Evolutionary conservation across 2,113 vertebrate species (phyloP).

Genomic region (Xerus inauris): DNA sequence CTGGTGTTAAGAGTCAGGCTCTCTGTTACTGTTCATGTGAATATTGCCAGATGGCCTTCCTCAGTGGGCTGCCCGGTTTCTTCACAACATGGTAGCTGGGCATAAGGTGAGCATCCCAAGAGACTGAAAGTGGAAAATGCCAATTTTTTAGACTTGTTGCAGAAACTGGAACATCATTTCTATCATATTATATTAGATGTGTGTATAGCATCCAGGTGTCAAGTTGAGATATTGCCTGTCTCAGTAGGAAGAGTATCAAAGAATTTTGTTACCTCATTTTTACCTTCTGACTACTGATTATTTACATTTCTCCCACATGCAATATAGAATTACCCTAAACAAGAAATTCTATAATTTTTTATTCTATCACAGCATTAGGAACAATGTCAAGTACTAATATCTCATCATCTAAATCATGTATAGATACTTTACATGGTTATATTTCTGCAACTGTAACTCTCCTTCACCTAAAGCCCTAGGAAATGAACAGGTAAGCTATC

Average conservation of each 20-base stretch:
- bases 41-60: background rate
- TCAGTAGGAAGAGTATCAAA: background rate
- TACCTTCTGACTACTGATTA: background rate
- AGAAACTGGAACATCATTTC: background rate
- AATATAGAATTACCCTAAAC: background rate
- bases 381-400: background rate
- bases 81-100: background rate
- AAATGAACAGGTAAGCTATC: background rate
- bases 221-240: background rate
- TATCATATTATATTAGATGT: background rate
- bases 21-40: background rate
- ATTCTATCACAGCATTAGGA: background rate
- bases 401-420: background rate
- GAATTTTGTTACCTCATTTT: background rate
- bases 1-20: background rate
- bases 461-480: background rate
- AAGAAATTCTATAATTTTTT: background rate
- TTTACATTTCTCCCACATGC: background rate
- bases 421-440: background rate
- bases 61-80: background rate
- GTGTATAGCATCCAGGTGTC: background rate
- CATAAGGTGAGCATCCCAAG: background rate
- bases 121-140: background rate
- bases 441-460: background rate
- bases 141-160: background rate